Evolutionary conservation across 1,140 invertebrate genomes (phyloP).

Genomic region (Sycobia sp.): DNA sequence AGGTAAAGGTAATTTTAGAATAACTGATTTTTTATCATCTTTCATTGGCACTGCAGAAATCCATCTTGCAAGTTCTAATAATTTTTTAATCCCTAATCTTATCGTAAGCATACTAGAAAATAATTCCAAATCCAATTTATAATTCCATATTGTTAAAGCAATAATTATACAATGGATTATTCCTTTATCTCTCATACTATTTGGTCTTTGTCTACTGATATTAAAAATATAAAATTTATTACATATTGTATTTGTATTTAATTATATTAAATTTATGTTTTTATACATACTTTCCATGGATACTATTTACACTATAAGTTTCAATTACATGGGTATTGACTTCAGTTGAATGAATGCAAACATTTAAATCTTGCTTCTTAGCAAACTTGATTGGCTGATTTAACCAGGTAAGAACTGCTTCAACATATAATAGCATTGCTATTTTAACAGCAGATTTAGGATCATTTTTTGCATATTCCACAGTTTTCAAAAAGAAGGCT

Average conservation of each 20-base stretch:
- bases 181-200: conserved; percentile 59
- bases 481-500: conserved; percentile 40
- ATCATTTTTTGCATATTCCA: conserved; percentile 35
- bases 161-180: conserved; percentile 61
- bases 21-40: conserved; percentile 51
- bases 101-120: conserved; percentile 51
- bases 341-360: conserved; percentile 45
- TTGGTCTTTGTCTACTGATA: conserved; percentile 56
- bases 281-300: conserved; percentile 49
- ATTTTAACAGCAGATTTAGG: conserved; percentile 44
- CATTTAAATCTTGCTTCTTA: conserved; percentile 48
- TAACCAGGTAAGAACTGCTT: conserved; percentile 54
- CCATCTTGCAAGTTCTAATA: conserved; percentile 54
- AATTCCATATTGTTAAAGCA: conserved; percentile 52
- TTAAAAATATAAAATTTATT: conserved; percentile 4
- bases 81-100: conserved; percentile 54
- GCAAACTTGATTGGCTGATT: conserved; percentile 47
- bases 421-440: conserved; percentile 56
- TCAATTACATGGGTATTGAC: conserved; percentile 54
- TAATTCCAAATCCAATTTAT: conserved; percentile 54
- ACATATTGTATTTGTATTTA: background rate
- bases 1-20: conserved; percentile 60
- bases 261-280: conserved; percentile 1
- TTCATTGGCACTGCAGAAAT: conserved; percentile 51
- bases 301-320: conserved; percentile 51